Evolutionary conservation across 2,797 vertebrate genomes (phyloP), one percentile per base, ranked within the genome.

Genomic region (Tamandua tetradactyla): DNA sequence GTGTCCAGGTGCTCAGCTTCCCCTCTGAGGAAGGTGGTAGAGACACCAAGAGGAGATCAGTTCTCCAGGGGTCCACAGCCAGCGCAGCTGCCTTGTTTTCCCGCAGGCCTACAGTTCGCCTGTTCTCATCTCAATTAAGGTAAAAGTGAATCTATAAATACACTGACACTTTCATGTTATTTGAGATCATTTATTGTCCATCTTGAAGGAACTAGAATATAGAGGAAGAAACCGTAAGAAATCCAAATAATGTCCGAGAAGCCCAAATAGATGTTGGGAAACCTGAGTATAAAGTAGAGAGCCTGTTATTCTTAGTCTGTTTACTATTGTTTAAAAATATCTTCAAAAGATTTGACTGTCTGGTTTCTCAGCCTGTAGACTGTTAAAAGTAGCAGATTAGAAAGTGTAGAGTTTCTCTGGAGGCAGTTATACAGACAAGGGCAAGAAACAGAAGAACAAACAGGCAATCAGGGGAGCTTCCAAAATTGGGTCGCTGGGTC

Each of bases 301-400:
- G 69, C 89, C 7, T 25, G 40, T 83, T 90, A 80, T 57, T 86
- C 25, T 52, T 83, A 6, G 15, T 92, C 59, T 89, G 62, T 96
- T 95, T 94, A 89, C 86, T 93, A 22, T 71, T 89, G 66, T 91
- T 92, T 94, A 95, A 95, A 96, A 85, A 86, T 83, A 86, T 75
- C 92, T 72, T 40, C 5, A 3, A 71, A 66, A 71, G 44, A 79
- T 49, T 37, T 64, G 62, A 47, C 85, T 35, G 6, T 84, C 76
- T 87, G 35, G 37, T 86, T 57, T 82, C 71, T 75, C 71, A 88
- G 95, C 47, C 68, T 59, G 69, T 64, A 61, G 7, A 18, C 52
- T 49, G 27, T 52, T 66, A 47, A 49, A 85, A 90, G 49, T 23
- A 87, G 74, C 44, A 64, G 87, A 83, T 91, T 47, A 66, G 57